Evolutionary conservation across 2,888 invertebrate genomes (phyloP), one percentile per base, ranked within the genome.

Genomic region (Alviniconcha strummeri): DNA sequence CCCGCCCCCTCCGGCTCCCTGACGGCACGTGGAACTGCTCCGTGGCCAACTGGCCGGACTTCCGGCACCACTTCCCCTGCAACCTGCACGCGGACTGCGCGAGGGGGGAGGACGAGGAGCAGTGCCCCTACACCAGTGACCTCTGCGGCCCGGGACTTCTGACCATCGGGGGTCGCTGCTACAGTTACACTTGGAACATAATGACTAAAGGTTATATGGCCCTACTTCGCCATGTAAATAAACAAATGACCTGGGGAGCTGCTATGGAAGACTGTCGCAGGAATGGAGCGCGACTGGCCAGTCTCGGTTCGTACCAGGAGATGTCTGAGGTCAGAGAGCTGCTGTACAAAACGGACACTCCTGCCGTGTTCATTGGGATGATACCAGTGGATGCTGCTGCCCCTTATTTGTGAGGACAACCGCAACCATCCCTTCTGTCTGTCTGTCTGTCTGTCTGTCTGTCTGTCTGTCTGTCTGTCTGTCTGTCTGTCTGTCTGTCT

Each of bases 11-110:
- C 8, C 52, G 5, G n/a, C 54, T 52, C 5, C 15, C 67, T 11
- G n/a, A n/a, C 9, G 64, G 36, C 52, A 76, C 9, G 19, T 80
- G 80, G 80, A 80, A 80, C 69, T 80, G 80, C 55, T 67, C 80
- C 8, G 80, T 80, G 64, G 52, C 80, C 13, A 4, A 69, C n/a
- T 80, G 64, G 67, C 5, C 64, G 5, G 19, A 60, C 6, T 80
- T 80, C 52, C 0, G 17, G 52, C 67, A 67, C 9, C 80, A 80
- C n/a, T 80, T 80, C 52, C 67, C 80, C 9, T 80, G 80, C 69
- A 69, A 80, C 55, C 67, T 80, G 54, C 11, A 17, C 17, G 67
- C 69, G 7, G 54, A 80, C 8, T 80, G 80, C 13, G n/a, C 19
- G 17, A 55, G 67, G 0, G 8, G 19, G 54, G 80, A 80, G 69